Conservation (phyloP, 2,797 vertebrate species). For the Xiphophorus birchmanni region DNA sequence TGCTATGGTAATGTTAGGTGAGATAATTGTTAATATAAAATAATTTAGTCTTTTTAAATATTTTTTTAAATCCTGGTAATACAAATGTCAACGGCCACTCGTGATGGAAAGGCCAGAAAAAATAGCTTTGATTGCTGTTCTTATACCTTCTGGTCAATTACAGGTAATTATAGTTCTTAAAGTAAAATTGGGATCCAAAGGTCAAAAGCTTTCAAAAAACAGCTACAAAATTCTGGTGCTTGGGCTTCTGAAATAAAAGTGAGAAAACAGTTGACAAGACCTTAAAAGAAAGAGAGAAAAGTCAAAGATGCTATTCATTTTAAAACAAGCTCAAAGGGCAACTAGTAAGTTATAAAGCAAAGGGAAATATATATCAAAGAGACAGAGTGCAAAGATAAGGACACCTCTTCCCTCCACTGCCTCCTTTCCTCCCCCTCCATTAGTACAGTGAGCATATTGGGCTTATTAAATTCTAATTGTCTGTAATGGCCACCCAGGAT, state of each 20-base stretch:
- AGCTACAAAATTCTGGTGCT: not conserved
- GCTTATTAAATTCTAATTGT: conserved; percentile 84
- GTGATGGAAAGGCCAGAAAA: not conserved
- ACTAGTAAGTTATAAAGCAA: conserved; percentile 71
- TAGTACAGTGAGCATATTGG: conserved; percentile 79
- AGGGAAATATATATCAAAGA: conserved; percentile 52
- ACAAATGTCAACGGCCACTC: not conserved
- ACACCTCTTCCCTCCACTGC: conserved; percentile 47
- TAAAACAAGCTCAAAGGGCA: conserved; percentile 62
- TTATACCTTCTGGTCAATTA: not conserved
- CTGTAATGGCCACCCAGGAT: conserved; percentile 75
- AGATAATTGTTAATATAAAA: not conserved
- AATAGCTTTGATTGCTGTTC: not conserved
- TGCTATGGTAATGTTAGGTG: not conserved
- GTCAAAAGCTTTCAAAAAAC: not conserved
- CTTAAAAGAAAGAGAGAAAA: not conserved
- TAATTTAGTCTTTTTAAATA: not conserved
- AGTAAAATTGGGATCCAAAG: not conserved
- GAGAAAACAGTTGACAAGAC: conserved; percentile 43
- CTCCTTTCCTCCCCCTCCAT: conserved; percentile 65
- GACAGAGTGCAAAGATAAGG: conserved; percentile 43
- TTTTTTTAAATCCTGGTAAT: not conserved
- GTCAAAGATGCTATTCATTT: conserved; percentile 65
- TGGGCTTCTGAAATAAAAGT: conserved; percentile 11
- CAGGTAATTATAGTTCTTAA: not conserved